phyloP scores from a whole-genome alignment of 2,797 vertebrate genomes.

The Scolopax rusticola region DNA sequence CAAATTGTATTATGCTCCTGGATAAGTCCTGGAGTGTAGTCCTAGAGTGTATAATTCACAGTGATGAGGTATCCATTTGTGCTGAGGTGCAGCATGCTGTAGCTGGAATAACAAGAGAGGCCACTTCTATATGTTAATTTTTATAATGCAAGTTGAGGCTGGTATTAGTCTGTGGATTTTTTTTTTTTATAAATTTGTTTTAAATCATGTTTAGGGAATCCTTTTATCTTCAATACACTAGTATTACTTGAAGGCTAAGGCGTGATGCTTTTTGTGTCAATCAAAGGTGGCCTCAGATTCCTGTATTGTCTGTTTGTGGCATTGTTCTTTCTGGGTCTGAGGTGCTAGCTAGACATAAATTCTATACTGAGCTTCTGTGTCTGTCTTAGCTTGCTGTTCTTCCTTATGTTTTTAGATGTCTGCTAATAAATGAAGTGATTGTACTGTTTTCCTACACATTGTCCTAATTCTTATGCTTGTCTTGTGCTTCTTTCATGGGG shows the following conservation, averaged over 20 bases:
- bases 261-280: background rate
- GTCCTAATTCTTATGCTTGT: background rate
- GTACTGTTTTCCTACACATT: background rate
- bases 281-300: background rate
- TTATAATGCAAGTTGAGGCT: background rate
- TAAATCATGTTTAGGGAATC: background rate
- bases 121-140: background rate
- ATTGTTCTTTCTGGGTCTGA: background rate
- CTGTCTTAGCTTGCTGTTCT: background rate
- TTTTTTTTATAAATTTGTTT: background rate
- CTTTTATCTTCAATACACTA: background rate
- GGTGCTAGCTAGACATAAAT: background rate
- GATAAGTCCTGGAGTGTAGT: background rate
- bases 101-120: background rate
- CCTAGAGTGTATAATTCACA: background rate
- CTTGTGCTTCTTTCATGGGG: fast-evolving
- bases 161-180: background rate
- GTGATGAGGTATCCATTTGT: background rate
- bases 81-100: background rate
- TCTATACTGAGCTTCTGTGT: background rate
- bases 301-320: background rate
- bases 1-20: background rate
- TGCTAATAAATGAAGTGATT: background rate
- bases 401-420: background rate
- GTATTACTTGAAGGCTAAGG: background rate